Percentiles rank a stretch among this genome's conserved stretches.
Evolutionary conservation across 2,113 vertebrate genomes (phyloP).

Genomic region (Hemibagrus wyckioides): DNA sequence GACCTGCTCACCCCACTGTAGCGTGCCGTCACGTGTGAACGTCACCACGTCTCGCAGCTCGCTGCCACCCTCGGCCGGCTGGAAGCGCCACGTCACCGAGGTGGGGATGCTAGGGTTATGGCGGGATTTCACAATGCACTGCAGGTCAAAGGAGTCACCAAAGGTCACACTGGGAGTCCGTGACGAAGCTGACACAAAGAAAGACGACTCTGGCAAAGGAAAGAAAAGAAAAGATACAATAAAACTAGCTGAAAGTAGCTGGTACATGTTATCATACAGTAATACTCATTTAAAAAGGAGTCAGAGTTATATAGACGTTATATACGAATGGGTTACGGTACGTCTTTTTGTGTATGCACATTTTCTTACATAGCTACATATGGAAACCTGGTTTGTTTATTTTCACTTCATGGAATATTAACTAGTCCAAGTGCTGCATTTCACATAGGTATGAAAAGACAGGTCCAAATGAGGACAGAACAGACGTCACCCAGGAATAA

Average conservation of each 20-base stretch:
- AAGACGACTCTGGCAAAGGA: conserved; percentile 81
- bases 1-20: conserved; percentile 89
- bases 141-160: conserved; percentile 90
- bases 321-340: background rate
- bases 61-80: conserved; percentile 76
- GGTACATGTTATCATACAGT: background rate
- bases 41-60: conserved; percentile 91
- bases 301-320: background rate
- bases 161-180: conserved; percentile 90
- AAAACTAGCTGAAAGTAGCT: no score
- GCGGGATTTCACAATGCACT: conserved; percentile 94
- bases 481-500: background rate
- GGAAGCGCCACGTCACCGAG: conserved; percentile 93
- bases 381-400: background rate
- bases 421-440: background rate
- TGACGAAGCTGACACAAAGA: conserved; percentile 92
- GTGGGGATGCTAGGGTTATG: conserved; percentile 86
- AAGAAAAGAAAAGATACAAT: conserved; percentile 29
- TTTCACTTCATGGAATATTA: background rate
- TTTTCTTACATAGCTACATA: background rate
- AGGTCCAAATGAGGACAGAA: background rate
- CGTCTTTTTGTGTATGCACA: background rate
- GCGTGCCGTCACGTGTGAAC: conserved; percentile 87
- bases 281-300: background rate
- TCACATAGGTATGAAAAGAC: background rate